These are phyloP conservation scores for Trichechus manatus DNA, from an alignment of 2,113 vertebrate genomes.

Conservation along the genomic window DNA sequence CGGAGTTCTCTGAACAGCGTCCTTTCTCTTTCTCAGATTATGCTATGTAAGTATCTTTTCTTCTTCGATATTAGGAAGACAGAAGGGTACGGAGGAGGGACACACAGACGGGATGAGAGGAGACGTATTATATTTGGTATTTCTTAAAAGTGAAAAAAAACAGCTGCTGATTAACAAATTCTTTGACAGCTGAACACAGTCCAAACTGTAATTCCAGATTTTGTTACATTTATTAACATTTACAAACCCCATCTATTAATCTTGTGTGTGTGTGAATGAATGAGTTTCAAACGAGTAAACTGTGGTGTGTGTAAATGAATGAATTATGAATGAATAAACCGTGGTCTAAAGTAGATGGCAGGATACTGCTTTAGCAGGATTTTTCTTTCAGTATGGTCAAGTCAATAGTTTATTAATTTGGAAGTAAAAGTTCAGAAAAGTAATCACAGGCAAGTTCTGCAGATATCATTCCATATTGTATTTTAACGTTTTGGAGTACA, in stretches of 20 bases:
- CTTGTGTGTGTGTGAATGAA: neutral
- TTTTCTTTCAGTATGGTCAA: neutral
- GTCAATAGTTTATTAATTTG: neutral
- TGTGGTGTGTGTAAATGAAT: neutral
- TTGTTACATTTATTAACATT: conserved; percentile 10
- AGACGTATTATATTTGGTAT: neutral
- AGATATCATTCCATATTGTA: neutral
- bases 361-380: neutral
- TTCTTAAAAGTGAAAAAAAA: neutral
- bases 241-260: neutral
- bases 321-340: neutral
- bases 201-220: neutral
- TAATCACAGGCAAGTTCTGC: neutral
- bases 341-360: neutral
- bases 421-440: neutral
- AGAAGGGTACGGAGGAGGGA: neutral
- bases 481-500: neutral
- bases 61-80: neutral
- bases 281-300: no score
- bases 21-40: neutral
- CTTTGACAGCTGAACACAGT: neutral
- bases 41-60: neutral
- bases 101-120: no score
- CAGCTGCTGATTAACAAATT: neutral
- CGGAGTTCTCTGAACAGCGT: neutral